Conservation (phyloP, 2,888 invertebrate genomes). For the Resseliella maxima region DNA sequence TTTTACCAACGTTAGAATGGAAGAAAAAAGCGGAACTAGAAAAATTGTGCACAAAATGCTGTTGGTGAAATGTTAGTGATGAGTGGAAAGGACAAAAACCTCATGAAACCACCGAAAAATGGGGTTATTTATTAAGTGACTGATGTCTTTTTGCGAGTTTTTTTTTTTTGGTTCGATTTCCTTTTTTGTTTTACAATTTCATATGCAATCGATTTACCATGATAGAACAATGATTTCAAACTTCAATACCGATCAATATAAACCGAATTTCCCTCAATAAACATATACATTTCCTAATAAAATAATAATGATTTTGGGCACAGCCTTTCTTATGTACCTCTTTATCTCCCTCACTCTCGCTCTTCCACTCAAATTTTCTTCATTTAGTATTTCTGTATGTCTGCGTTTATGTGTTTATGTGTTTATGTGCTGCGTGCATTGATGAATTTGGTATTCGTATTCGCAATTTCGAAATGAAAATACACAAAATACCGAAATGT, state of each 20-base stretch:
- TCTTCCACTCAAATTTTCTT: too few species aligned
- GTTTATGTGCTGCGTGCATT: not conserved
- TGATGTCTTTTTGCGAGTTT: not conserved
- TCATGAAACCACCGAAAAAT: not conserved
- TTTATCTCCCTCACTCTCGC: too few species aligned
- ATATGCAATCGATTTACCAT: not conserved
- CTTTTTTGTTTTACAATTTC: not conserved
- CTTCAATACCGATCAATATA: not conserved
- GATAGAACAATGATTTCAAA: not conserved
- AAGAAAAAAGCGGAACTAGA: too few species aligned
- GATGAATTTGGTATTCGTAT: not conserved
- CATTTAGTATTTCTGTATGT: not conserved
- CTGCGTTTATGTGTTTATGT: too few species aligned
- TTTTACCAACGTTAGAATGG: too few species aligned
- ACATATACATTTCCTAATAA: not conserved
- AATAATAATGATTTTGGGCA: constrained; percentile 10
- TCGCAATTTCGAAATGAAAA: not conserved
- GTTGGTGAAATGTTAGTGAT: too few species aligned
- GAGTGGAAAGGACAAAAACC: not conserved
- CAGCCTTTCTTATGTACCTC: not conserved
- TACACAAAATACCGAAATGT: not conserved
- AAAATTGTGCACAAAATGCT: not conserved
- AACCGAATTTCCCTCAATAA: not conserved
- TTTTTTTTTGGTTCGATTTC: not conserved
- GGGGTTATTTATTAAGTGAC: not conserved